These are phyloP conservation scores for Thalassarche chlororhynchos DNA, from an alignment of 2,113 vertebrate species.

Conservation along the genomic window DNA sequence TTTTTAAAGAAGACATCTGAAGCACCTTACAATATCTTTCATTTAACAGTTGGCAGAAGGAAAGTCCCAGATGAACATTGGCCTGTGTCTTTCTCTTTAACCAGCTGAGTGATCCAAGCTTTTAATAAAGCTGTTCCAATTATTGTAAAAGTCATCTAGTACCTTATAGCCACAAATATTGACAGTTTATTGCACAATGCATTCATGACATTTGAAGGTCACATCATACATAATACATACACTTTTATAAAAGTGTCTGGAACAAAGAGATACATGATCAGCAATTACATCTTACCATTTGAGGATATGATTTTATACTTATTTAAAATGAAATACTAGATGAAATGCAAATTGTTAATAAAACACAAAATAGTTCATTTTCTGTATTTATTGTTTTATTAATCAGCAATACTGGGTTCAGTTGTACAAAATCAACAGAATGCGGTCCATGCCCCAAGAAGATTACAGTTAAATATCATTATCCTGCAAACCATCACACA, in stretches of 20 bases:
- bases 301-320: slow-evolving; percentile 77
- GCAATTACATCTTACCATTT: slow-evolving; percentile 89
- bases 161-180: slow-evolving; percentile 99
- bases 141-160: slow-evolving; percentile 99
- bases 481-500: not conserved
- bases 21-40: slow-evolving; percentile 80
- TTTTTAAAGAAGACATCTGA: slow-evolving; percentile 64
- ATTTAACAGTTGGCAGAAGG: slow-evolving; percentile 80
- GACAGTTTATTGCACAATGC: slow-evolving; percentile 99
- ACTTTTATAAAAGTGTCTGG: slow-evolving; percentile 91
- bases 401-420: not conserved
- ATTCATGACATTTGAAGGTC: slow-evolving; percentile 99
- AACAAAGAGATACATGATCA: slow-evolving; percentile 90
- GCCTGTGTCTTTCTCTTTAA: slow-evolving; percentile 89
- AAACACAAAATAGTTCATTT: slow-evolving; percentile 47
- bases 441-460: not conserved
- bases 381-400: slow-evolving; percentile 31
- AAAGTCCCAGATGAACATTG: slow-evolving; percentile 75
- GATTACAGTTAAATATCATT: not conserved
- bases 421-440: not conserved
- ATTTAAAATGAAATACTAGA: slow-evolving; percentile 56
- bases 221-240: slow-evolving; percentile 97
- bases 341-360: slow-evolving; percentile 70
- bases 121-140: slow-evolving; percentile 99
- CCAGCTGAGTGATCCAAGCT: slow-evolving; percentile 96